phyloP scores from a whole-genome alignment of 2,888 invertebrate species.

The Orchestes rusci region DNA sequence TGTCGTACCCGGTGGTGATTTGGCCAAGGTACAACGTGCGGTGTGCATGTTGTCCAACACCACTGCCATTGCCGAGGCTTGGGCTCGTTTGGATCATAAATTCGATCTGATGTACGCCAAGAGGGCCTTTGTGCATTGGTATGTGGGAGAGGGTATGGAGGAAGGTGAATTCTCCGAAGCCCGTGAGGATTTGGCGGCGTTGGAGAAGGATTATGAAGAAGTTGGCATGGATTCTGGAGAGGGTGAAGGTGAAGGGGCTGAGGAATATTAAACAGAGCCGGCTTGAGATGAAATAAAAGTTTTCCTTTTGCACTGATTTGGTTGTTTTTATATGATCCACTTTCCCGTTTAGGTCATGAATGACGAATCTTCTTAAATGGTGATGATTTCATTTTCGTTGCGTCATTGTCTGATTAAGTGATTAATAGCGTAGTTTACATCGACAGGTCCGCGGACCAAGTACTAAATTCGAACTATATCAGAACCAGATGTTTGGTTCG shows the following conservation, averaged over 20 bases:
- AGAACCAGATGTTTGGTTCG: too few species aligned
- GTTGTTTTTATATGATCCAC: too few species aligned
- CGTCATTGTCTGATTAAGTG: too few species aligned
- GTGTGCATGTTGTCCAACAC: constrained; percentile 99
- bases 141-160: constrained; percentile 82
- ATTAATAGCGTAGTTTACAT: too few species aligned
- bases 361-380: too few species aligned
- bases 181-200: constrained; percentile 71
- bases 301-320: background rate
- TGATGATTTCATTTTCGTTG: too few species aligned
- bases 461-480: too few species aligned
- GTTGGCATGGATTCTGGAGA: constrained; percentile 82
- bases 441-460: too few species aligned
- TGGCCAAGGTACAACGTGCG: constrained; percentile 92
- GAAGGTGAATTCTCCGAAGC: constrained; percentile 84
- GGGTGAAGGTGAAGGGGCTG: constrained; percentile 72
- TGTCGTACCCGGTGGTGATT: constrained; percentile 93
- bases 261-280: constrained; percentile 71
- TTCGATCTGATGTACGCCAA: constrained; percentile 97
- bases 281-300: too few species aligned
- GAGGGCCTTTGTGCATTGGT: constrained; percentile 95
- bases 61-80: constrained; percentile 91
- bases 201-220: constrained; percentile 84
- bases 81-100: constrained; percentile 93
- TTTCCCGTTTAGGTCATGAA: too few species aligned